Evolutionary conservation across 2,888 invertebrate genomes (phyloP).

Genomic region (Tethea ocularis): DNA sequence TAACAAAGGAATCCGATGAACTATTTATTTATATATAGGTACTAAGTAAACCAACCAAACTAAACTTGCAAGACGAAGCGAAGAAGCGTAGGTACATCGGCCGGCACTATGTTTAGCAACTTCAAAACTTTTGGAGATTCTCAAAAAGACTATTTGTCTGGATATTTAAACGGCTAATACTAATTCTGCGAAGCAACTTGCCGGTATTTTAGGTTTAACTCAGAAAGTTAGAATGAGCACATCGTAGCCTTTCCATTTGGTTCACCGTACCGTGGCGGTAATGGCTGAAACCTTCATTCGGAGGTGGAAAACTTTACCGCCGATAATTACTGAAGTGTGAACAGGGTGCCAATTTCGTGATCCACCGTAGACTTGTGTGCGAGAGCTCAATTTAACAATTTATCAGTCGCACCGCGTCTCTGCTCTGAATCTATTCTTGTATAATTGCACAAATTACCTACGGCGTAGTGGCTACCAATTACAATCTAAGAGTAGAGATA

Average conservation of each 20-base stretch:
- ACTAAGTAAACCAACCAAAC: neutral
- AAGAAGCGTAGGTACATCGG: neutral
- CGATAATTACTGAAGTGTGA: conserved; percentile 74
- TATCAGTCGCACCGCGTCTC: conserved; percentile 40
- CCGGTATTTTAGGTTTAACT: conserved; percentile 48
- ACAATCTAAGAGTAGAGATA: neutral
- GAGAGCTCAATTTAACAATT: conserved; percentile 63
- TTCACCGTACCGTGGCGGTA: conserved; percentile 51
- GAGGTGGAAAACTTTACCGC: conserved; percentile 66
- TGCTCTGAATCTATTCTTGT: conserved; percentile 33
- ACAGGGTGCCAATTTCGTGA: conserved; percentile 57
- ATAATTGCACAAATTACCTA: conserved; percentile 44
- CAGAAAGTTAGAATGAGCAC: conserved; percentile 48
- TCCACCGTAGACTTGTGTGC: conserved; percentile 28
- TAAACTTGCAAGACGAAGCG: neutral
- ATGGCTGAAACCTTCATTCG: conserved; percentile 57
- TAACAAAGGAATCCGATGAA: neutral
- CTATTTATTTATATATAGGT: neutral
- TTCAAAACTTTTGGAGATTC: neutral
- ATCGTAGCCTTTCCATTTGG: conserved; percentile 45
- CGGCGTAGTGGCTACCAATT: conserved; percentile 10
- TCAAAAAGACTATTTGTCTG: conserved; percentile 1
- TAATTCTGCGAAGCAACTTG: conserved; percentile 38
- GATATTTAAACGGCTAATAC: conserved; percentile 25
- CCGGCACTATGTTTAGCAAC: neutral